These are phyloP conservation scores for Cardiocondyla obscurior DNA, from an alignment of 1,140 invertebrate genomes.

Conservation along the genomic window DNA sequence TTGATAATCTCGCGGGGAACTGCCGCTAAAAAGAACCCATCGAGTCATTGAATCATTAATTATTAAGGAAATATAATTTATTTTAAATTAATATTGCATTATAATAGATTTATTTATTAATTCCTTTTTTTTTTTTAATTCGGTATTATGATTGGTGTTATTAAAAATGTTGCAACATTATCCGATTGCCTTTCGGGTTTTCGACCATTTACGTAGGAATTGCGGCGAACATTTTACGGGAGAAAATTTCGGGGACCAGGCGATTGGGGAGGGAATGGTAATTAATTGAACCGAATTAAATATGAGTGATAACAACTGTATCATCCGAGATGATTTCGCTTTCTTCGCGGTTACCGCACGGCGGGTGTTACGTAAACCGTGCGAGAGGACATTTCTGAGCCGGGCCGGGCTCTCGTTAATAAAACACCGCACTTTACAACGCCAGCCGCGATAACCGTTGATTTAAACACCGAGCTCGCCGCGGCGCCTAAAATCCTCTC, in stretches of 20 bases:
- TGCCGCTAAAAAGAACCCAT: no score
- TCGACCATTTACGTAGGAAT: neutral
- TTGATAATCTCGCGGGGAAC: neutral
- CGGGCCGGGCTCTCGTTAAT: neutral
- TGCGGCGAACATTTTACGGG: neutral
- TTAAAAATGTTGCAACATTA: no score
- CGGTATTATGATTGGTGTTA: no score
- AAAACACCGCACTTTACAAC: neutral
- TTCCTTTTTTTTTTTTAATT: no score
- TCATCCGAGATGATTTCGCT: conserved; percentile 4
- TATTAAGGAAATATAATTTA: no score
- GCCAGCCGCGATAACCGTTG: neutral
- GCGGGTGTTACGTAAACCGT: conserved; percentile 19
- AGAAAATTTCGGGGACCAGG: neutral
- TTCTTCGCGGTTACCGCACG: conserved; percentile 12
- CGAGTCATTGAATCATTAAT: no score
- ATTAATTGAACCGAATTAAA: no score
- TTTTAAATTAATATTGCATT: no score
- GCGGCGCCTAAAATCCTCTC: neutral
- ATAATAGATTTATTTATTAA: no score
- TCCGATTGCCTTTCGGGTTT: no score
- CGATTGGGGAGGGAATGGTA: no score
- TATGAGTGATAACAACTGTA: neutral
- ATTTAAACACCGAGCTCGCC: conserved; percentile 16
- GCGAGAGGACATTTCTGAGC: conserved; percentile 8